Conservation (phyloP, 2,797 vertebrate genomes). For the Capromys pilorides region DNA sequence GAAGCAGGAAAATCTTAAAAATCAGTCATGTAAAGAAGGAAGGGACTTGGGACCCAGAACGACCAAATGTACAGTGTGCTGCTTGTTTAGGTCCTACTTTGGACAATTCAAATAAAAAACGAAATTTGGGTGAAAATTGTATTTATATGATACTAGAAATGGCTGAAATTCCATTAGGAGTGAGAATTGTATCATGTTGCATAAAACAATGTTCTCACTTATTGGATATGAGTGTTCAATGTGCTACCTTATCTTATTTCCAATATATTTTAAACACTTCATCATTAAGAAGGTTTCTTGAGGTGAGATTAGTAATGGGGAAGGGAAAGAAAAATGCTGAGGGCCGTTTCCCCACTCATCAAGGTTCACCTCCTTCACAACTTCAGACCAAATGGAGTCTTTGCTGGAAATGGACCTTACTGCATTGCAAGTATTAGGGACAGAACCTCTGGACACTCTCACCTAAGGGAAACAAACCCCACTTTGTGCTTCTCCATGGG, state of each 20-base stretch:
- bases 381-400: conserved; percentile 46
- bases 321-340: not conserved
- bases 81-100: not conserved
- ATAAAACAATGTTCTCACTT: conserved; percentile 32
- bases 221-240: not conserved
- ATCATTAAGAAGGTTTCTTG: conserved; percentile 34
- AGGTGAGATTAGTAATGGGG: not conserved
- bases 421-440: conserved; percentile 64
- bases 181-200: not conserved
- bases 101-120: conserved; percentile 7
- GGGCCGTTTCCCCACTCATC: not conserved
- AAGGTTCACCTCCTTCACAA: conserved; percentile 41
- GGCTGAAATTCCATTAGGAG: not conserved
- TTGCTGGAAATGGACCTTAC: conserved; percentile 53
- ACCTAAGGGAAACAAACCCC: conserved; percentile 15
- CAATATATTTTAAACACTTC: conserved; percentile 3
- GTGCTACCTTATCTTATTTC: not conserved
- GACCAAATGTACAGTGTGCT: conserved; percentile 17
- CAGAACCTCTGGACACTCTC: not conserved
- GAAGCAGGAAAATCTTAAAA: not conserved
- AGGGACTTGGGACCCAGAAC: not conserved
- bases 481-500: not conserved
- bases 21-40: not conserved
- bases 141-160: conserved; percentile 5
- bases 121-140: not conserved